A percentile compares a stretch with the other conserved stretches of the same genome.
Conservation (phyloP, 2,888 invertebrate species). For the Bombylius discolor region DNA sequence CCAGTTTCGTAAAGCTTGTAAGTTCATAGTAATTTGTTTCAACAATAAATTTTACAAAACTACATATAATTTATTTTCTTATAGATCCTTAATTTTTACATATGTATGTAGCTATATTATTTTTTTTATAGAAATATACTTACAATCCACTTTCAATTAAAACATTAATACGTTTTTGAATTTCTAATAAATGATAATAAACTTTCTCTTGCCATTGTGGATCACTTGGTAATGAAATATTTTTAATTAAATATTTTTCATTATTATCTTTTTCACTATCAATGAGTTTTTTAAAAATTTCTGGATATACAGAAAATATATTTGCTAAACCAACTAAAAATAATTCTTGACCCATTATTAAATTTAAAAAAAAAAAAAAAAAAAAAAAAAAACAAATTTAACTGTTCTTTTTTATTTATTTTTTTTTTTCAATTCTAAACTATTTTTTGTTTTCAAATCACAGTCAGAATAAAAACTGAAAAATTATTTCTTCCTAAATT, state of each 20-base stretch:
- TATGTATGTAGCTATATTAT: neutral
- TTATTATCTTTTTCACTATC: constrained; percentile 37
- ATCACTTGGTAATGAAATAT: constrained; percentile 39
- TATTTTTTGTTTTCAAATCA: no score
- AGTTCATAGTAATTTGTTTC: no score
- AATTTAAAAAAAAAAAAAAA: no score
- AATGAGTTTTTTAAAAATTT: constrained; percentile 48
- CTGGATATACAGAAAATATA: constrained; percentile 53
- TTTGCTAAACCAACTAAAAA: constrained; percentile 36
- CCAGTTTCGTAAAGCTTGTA: no score
- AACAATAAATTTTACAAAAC: neutral
- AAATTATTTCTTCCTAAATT: no score
- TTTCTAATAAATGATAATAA: constrained; percentile 42
- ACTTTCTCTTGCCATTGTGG: constrained; percentile 43
- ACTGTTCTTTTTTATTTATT: no score
- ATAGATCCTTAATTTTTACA: no score
- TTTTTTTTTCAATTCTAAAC: no score
- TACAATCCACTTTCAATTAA: constrained; percentile 26
- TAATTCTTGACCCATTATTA: constrained; percentile 15
- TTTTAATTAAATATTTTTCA: constrained; percentile 14
- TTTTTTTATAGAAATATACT: constrained; percentile 13
- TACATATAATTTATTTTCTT: no score
- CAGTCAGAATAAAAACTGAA: no score
- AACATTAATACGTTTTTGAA: constrained; percentile 39
- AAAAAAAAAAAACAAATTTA: no score